Base-by-base conservation (phyloP, 2,797 vertebrate species). In the Poeciliopsis paucimaculata region DNA sequence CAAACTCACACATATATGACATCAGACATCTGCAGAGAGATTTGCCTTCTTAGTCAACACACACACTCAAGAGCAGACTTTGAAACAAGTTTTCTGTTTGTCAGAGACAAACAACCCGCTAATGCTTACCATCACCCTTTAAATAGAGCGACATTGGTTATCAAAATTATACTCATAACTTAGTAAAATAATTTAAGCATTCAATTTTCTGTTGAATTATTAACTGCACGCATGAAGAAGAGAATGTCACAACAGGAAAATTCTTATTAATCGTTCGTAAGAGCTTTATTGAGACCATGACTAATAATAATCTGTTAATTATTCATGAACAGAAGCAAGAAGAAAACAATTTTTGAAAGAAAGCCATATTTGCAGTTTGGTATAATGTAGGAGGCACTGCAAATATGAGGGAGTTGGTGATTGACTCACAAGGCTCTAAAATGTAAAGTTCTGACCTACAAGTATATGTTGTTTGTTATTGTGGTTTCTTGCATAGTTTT, bases 81-180 rank as follows among this genome's bases (percentile, higher is more conserved):
- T n/a, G 6, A 62, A 60, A 23, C 12, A 34, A 5, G 15, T 66
- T 60, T 62, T 46, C 26, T 55, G 26, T 20, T 18, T 13, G 3
- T 64, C 57, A 73, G 31, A 51, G 36, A 23, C 73, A 77, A 39
- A 23, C 13, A 77, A 23, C 46, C 64, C 47, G 0, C 47, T 11
- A n/a, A 5, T 51, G 53, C 76, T 71, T 72, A 36, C 43, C 43
- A 57, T 20, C 31, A 31, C n/a, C 6, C 46, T 60, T 73, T 83
- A 60, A 31, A 60, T 28, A 31, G 57, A 60, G 57, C 12, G 0
- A 28, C 12, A 60, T 8, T 62, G 60, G 5, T 18, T 62, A 34
- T 62, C 60, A 34, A 62, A 34, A 18, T 62, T 31, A 3, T 51
- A 23, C 49, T 51, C 49, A 51, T 23, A 51, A 51, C 49, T 23